phyloP scores from a whole-genome alignment of 2,888 invertebrate species.

The Eretmocerus hayati region DNA sequence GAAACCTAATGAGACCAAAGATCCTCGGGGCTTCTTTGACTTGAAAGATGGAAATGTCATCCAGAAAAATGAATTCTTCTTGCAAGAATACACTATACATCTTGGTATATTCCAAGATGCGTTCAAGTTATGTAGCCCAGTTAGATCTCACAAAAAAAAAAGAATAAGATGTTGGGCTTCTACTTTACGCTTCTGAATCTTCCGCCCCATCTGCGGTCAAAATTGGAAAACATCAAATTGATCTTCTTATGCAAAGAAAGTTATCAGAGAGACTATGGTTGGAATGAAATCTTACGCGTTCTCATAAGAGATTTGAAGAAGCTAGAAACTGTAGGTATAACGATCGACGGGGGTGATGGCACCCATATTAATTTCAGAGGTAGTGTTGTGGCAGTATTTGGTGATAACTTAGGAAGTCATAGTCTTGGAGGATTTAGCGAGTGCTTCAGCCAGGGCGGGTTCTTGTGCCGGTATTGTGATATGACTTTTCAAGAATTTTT shows the following conservation, averaged over 20 bases:
- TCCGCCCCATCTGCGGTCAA: constrained; percentile 23
- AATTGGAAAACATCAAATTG: constrained; percentile 28
- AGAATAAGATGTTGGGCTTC: constrained; percentile 29
- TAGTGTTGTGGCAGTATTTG: background rate
- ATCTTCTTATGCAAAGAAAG: constrained; percentile 27
- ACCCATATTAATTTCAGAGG: background rate
- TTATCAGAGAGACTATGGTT: background rate
- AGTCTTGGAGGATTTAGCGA: constrained; percentile 7
- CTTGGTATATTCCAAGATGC: constrained; percentile 30
- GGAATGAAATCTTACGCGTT: background rate
- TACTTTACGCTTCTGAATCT: constrained; percentile 29
- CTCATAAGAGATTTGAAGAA: background rate
- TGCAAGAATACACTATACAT: background rate
- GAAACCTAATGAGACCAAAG: background rate
- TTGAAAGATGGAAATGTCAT: background rate
- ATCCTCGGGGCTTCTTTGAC: background rate
- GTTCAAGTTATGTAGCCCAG: constrained; percentile 32
- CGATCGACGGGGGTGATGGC: background rate
- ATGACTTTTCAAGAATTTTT: background rate
- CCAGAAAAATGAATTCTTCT: background rate
- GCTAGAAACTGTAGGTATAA: constrained; percentile 3
- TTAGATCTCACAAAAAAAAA: constrained; percentile 28
- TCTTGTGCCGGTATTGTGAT: constrained; percentile 6
- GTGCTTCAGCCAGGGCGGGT: background rate
- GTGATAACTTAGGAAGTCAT: constrained; percentile 9